These are phyloP conservation scores for Baryphthengus martii DNA, from an alignment of 2,113 vertebrate species.

Conservation along the genomic window DNA sequence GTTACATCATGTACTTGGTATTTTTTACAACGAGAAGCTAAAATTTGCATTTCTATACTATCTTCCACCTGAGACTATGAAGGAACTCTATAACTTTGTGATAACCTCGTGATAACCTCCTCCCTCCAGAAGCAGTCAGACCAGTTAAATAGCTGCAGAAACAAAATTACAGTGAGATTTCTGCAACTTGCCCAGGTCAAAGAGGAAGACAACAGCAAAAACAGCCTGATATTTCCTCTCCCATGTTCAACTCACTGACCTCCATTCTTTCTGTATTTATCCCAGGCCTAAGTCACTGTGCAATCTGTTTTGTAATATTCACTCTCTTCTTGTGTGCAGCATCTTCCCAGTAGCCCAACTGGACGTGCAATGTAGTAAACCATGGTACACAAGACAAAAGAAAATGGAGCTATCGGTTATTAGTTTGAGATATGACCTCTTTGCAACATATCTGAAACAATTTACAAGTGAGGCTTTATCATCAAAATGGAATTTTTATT, in stretches of 20 bases:
- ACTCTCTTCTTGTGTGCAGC: not conserved
- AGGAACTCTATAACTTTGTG: not conserved
- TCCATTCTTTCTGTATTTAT: not conserved
- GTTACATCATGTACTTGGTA: not conserved
- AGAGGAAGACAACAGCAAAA: not conserved
- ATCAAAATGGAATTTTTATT: slow-evolving; percentile 39
- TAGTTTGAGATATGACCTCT: not conserved
- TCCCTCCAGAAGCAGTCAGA: not conserved
- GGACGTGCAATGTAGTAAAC: not conserved
- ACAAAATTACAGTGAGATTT: not conserved
- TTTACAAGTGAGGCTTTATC: slow-evolving; percentile 1
- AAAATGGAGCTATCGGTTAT: not conserved
- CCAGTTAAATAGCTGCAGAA: not conserved
- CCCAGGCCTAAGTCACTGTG: not conserved
- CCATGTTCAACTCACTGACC: not conserved
- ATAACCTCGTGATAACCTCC: not conserved
- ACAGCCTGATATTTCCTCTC: not conserved
- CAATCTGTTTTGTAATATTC: not conserved
- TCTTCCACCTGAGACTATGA: not conserved
- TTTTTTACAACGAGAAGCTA: not conserved
- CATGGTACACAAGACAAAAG: not conserved
- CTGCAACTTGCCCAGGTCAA: not conserved
- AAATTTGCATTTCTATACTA: not conserved
- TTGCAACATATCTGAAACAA: not conserved
- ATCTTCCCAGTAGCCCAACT: not conserved